Evolutionary conservation across 2,113 vertebrate genomes (phyloP), one percentile per base, ranked within the genome.

Genomic region (Seriola quinqueradiata): DNA sequence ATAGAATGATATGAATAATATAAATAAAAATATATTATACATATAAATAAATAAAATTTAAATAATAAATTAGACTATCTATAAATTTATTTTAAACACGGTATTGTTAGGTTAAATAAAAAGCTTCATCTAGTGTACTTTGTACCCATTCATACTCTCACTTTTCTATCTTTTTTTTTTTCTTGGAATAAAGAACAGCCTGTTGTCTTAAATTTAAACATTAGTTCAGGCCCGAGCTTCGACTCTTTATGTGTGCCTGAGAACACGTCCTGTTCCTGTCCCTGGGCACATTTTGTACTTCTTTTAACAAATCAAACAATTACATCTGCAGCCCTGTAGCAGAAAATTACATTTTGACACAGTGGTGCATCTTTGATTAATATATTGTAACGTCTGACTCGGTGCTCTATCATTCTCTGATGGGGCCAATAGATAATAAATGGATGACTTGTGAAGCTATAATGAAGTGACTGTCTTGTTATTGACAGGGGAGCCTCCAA

Each of bases 391-490:
- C 92, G 81, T 89, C 61, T 83, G 89, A 88, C 89, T 87, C 78
- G 0, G 14, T 3, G 36, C 60, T 71, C 55, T n/a, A 1, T 71
- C 67, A 0, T 84, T 52, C 76, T 91, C 71, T 83, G 87, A 89
- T 88, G 88, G 85, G 75, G 83, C 84, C 89, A 84, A 83, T 84
- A 88, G 89, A 86, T 88, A 89, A 87, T 88, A 91, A 88, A 87
- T 81, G 87, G 70, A 50, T 69, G 85, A 94, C 90, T 87, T 94
- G 92, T 86, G 87, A 92, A 90, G 83, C 83, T 88, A 86, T 93
- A 93, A 95, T 93, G 92, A 94, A 94, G 93, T 88, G 91, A 75
- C 88, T 90, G 84, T 83, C 58, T 91, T 82, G 89, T 58, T 92
- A 92, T 93, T 89, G 91, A 93, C 93, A 88, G 78, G 93, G 92